Conservation (phyloP, 1,140 invertebrate genomes). For the Acromyrmex charruanus region DNA sequence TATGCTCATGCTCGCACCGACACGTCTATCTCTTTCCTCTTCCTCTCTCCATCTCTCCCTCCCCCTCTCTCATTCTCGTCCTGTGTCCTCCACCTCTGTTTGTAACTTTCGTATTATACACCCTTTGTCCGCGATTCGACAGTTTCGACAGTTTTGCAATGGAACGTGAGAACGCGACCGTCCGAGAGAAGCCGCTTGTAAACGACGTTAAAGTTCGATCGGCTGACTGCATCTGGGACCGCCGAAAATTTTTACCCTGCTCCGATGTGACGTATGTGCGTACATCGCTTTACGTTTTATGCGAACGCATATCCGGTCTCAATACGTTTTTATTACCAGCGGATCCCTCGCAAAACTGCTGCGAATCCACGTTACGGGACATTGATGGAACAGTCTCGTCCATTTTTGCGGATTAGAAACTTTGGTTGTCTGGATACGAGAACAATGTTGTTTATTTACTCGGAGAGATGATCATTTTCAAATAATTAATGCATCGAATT, state of each 20-base stretch:
- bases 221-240: conserved; percentile 69
- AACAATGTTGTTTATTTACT: neutral
- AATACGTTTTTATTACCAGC: conserved; percentile 42
- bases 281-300: neutral
- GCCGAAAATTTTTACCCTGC: conserved; percentile 67
- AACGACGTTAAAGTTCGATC: conserved; percentile 84
- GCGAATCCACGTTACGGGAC: conserved; percentile 34
- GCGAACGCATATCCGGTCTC: neutral
- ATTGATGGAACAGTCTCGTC: conserved; percentile 27
- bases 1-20: conserved; percentile 52
- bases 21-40: conserved; percentile 28
- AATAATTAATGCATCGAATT: conserved; percentile 41
- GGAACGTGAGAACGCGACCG: conserved; percentile 80
- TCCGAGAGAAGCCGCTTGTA: conserved; percentile 78
- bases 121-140: conserved; percentile 84
- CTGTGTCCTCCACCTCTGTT: conserved; percentile 62
- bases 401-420: conserved; percentile 34
- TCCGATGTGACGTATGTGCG: neutral
- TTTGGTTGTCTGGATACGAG: neutral
- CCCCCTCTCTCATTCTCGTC: conserved; percentile 8
- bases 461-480: conserved; percentile 4
- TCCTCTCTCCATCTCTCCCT: neutral
- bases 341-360: neutral
- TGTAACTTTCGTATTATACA: conserved; percentile 85
- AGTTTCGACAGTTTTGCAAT: conserved; percentile 83